Base-by-base conservation (phyloP, 2,797 vertebrate species). In the Esox masquinongy region DNA sequence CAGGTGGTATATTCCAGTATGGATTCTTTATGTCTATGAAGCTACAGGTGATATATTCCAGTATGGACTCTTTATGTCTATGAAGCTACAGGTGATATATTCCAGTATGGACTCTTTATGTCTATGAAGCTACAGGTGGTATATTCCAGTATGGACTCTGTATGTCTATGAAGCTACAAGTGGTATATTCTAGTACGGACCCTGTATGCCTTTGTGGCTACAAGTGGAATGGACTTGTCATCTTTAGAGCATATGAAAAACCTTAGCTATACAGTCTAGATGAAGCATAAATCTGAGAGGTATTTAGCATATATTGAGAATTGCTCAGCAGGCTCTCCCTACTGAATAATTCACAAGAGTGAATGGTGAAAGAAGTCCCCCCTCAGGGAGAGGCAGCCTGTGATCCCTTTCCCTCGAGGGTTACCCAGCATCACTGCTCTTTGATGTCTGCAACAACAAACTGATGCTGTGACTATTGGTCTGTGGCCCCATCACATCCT, bases 371-470 rank as follows among this genome's bases (percentile, higher is more conserved):
- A 59, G 53, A 22, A 59, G 22, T 12, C 53, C n/a, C 53, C 51
- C 53, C 53, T 22, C 50, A 67, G 68, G 69, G 63, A 68, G 63
- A 34, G 17, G 56, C 56, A 59, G 22, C 56, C 8, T 59, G 56
- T 59, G 56, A 59, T 59, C 56, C 56, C 19, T 22, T 56, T 4
- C 56, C 22, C n/a, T 81, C 83, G 80, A 73, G 68, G 78, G 83
- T 71, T 77, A 64, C 78, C 78, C 71, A 77, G 84, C 75, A 24
- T 59, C 56, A 9, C 56, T 59, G 56, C 56, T 59, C 77, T 91
- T 92, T 92, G 85, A 92, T 91, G 89, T 85, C 77, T 69, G 78
- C 78, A 81, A 80, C 79, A 81, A 80, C 84, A 84, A 80, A 84
- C 80, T 77, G 50, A 76, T 81, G 85, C 83, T 59, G 22, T 59